A percentile compares a stretch with the other conserved stretches of the same genome.
phyloP scores from a whole-genome alignment of 2,888 invertebrate genomes.

The Heliconius ismenius region DNA sequence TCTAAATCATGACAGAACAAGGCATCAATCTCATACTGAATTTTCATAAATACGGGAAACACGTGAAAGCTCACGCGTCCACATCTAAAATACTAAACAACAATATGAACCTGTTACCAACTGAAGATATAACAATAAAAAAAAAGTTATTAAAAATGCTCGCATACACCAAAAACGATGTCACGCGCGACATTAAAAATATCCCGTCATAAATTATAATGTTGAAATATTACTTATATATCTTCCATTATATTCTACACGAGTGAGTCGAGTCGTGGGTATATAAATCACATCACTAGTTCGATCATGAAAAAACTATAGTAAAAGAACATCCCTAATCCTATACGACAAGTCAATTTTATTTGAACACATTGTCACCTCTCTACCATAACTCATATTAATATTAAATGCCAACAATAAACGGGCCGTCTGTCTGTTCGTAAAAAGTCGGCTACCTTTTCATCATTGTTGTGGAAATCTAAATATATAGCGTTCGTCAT shows the following conservation, averaged over 20 bases:
- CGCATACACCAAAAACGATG: constrained; percentile 3
- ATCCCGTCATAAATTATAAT: constrained; percentile 9
- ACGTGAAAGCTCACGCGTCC: neutral
- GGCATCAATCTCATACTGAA: neutral
- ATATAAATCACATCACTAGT: constrained; percentile 74
- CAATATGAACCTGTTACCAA: neutral
- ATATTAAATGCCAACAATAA: constrained; percentile 67
- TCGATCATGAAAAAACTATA: constrained; percentile 70
- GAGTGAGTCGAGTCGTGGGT: constrained; percentile 57
- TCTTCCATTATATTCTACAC: constrained; percentile 29
- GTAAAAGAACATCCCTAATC: constrained; percentile 67
- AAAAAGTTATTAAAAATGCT: neutral
- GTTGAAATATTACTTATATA: constrained; percentile 30
- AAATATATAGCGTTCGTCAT: constrained; percentile 75
- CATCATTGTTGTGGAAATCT: constrained; percentile 64
- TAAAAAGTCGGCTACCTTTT: constrained; percentile 68
- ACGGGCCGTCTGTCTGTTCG: constrained; percentile 58
- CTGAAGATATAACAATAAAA: neutral
- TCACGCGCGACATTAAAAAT: constrained; percentile 21
- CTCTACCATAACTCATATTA: constrained; percentile 70
- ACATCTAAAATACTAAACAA: neutral
- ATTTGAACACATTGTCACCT: constrained; percentile 68
- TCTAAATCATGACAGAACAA: neutral
- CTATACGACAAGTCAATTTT: constrained; percentile 75
- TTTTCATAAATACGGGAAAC: neutral